Base-by-base conservation (phyloP, 2,888 invertebrate species). In the Hipparchia sbordonii region DNA sequence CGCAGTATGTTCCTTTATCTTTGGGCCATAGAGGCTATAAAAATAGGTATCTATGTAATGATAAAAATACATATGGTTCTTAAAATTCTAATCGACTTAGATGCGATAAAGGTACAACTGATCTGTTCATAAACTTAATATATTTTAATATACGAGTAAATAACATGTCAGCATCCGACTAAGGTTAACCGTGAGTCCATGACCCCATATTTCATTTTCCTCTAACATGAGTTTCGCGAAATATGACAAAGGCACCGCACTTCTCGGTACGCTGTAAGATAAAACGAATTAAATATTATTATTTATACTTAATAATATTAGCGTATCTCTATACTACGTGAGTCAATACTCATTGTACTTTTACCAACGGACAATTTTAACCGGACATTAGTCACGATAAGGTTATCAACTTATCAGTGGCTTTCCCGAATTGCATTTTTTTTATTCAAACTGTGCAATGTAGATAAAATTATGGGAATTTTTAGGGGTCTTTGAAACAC, bases 331-430 rank as follows among this genome's bases (percentile, higher is more conserved):
- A 9, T 65, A 6, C 51, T 45, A 52, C 54, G 46, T 77, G 77
- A 77, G 66, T 77, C 74, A 75, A 78, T 76, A 74, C 76, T 79
- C 72, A 71, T 75, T 76, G 73, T 75, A 72, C 67, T 70, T 57
- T 66, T 70, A 82, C 84, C 84, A 85, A 83, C 79, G 80, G 80
- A 80, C 71, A 73, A 75, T 67, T 72, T 74, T 70, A 75, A 82
- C 79, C 83, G 89, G 89, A 89, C 81, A 83, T 88, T 86, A 84
- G 80, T 88, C 85, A 87, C 72, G 89, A 89, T 90, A 89, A 80
- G 78, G 76, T 76, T 89, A 88, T 89, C 89, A 72, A 52, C 60
- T 48, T 33, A 54, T 39, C 59, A 60, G 39, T 74, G 39, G 79
- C 79, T 85, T 84, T 83, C 79, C 82, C 82, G 84, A 84, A 87